phyloP scores from a whole-genome alignment of 1,140 invertebrate species.

The Drosophila fuyamai region DNA sequence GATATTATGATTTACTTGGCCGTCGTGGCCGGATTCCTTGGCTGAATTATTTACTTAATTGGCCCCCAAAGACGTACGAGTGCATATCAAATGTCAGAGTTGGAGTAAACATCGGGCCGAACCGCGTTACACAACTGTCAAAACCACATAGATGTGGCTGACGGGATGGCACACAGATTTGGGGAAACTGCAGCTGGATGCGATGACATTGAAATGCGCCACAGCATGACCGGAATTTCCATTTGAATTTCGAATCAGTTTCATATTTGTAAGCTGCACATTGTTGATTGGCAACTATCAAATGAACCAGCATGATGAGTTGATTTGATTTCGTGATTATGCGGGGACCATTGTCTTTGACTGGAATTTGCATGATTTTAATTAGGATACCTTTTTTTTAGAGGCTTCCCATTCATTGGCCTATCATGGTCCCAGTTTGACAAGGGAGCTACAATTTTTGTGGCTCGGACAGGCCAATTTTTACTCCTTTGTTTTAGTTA shows the following conservation, averaged over 20 bases:
- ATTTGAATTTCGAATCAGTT: conserved; percentile 23
- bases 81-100: conserved; percentile 56
- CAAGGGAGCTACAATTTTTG: conserved; percentile 10
- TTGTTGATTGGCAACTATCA: conserved; percentile 24
- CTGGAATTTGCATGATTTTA: conserved; percentile 35
- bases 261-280: conserved; percentile 17
- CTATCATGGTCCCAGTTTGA: not conserved
- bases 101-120: conserved; percentile 27
- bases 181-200: conserved; percentile 2
- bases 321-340: conserved; percentile 40
- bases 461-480: conserved; percentile 8
- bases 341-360: conserved; percentile 15
- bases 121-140: conserved; percentile 44
- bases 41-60: conserved; percentile 79
- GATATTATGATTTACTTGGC: conserved; percentile 59
- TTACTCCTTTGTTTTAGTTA: conserved; percentile 8
- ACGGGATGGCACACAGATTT: conserved; percentile 1
- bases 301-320: conserved; percentile 17
- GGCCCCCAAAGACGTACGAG: conserved; percentile 42
- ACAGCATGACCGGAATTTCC: conserved; percentile 43
- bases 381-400: conserved; percentile 24
- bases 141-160: conserved; percentile 35
- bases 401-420: conserved; percentile 8
- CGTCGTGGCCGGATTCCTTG: conserved; percentile 15
- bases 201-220: conserved; percentile 48